Evolutionary conservation across 2,797 vertebrate genomes (phyloP).

Genomic region (Onychomys arenicola): DNA sequence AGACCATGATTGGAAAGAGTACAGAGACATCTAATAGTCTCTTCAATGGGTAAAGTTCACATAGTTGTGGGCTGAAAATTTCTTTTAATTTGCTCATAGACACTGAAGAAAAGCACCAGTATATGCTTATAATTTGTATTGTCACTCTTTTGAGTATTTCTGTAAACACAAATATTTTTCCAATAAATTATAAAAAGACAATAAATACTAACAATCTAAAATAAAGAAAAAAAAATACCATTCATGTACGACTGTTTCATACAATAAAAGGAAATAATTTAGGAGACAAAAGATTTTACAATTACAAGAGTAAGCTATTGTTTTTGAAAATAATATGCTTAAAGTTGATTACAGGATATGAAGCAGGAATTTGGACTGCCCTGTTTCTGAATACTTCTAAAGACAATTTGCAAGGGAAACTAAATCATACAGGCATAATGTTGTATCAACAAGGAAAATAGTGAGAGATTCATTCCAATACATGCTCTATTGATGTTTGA

Average conservation of each 20-base stretch:
- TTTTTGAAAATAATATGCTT: background rate
- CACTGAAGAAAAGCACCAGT: slow-evolving; percentile 79
- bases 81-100: slow-evolving; percentile 80
- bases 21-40: no score
- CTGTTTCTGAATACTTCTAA: background rate
- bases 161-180: slow-evolving; percentile 75
- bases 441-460: background rate
- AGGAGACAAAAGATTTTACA: slow-evolving; percentile 37
- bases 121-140: slow-evolving; percentile 64
- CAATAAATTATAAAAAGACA: slow-evolving; percentile 56
- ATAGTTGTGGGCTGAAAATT: slow-evolving; percentile 72
- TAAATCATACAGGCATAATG: background rate
- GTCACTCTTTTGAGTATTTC: slow-evolving; percentile 79
- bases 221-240: background rate
- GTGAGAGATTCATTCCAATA: background rate
- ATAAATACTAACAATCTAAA: slow-evolving; percentile 61
- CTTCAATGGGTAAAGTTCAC: slow-evolving; percentile 78
- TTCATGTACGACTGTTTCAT: background rate
- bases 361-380: background rate
- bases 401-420: background rate
- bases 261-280: background rate
- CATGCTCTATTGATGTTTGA: background rate
- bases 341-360: background rate
- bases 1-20: no score
- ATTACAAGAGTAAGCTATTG: background rate